Conservation (phyloP, 1,140 invertebrate genomes). For the Eueides isabella region DNA sequence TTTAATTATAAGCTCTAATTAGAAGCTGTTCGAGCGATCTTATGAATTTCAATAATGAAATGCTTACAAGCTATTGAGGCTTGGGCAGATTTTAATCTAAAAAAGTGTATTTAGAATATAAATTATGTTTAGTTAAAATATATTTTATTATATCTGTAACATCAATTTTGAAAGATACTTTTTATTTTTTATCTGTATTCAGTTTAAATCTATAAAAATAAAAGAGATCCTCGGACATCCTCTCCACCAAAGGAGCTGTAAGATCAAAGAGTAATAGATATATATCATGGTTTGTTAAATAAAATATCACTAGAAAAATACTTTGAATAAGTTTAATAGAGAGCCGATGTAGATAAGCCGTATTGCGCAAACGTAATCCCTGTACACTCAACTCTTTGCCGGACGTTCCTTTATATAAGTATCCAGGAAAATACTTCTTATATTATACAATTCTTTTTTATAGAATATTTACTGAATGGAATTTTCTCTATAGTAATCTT, state of each 20-base stretch:
- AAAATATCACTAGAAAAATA: conserved; percentile 77
- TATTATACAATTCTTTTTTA: conserved; percentile 19
- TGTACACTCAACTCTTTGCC: conserved; percentile 60
- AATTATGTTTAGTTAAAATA: too few relatives aligned
- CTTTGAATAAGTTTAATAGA: conserved; percentile 68
- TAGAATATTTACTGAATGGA: neutral
- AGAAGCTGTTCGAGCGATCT: too few relatives aligned
- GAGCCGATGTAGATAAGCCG: conserved; percentile 63
- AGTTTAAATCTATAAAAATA: neutral
- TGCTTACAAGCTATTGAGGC: too few relatives aligned
- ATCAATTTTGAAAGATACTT: too few relatives aligned
- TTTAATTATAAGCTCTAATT: too few relatives aligned
- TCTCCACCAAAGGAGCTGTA: conserved; percentile 38
- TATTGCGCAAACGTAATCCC: conserved; percentile 51
- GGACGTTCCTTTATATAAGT: conserved; percentile 57
- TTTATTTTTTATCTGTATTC: neutral
- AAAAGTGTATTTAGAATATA: too few relatives aligned
- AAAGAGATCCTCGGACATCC: conserved; percentile 15
- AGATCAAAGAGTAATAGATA: conserved; percentile 62
- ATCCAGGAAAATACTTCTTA: conserved; percentile 27
- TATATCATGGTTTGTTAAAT: conserved; percentile 61
- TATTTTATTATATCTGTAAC: too few relatives aligned
- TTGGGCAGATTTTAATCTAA: too few relatives aligned
- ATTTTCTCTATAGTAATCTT: neutral
- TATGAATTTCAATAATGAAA: too few relatives aligned